Percentiles rank a stretch among this genome's conserved stretches.
Evolutionary conservation across 1,140 invertebrate genomes (phyloP).

Genomic region (Ylistrum balloti): DNA sequence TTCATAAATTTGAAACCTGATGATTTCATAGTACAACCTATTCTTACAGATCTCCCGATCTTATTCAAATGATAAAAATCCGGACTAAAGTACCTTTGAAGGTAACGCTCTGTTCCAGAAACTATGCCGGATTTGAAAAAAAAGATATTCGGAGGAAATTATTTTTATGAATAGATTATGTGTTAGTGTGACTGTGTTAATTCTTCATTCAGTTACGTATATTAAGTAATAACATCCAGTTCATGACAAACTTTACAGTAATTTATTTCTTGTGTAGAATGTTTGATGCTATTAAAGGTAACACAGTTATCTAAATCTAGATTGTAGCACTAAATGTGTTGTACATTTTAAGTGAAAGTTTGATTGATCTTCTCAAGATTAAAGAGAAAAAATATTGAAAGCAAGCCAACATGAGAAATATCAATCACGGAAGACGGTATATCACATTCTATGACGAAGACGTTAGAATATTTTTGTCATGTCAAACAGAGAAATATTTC

Average conservation of each 20-base stretch:
- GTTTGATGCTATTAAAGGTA: not conserved
- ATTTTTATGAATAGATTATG: too few species aligned
- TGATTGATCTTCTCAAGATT: conserved; percentile 5
- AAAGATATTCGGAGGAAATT: too few species aligned
- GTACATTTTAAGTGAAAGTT: not conserved
- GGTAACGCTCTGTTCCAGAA: too few species aligned
- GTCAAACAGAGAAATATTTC: not conserved
- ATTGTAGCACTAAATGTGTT: not conserved
- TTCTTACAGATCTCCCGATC: too few species aligned
- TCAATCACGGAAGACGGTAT: not conserved
- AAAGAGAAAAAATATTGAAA: not conserved
- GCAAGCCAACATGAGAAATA: not conserved
- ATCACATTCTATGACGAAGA: not conserved
- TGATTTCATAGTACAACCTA: too few species aligned
- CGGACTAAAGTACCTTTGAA: too few species aligned
- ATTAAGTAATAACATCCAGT: too few species aligned
- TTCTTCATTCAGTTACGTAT: too few species aligned
- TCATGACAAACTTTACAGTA: not conserved
- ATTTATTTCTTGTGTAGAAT: not conserved
- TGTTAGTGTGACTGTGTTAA: too few species aligned
- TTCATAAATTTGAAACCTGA: too few species aligned
- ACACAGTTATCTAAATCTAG: not conserved
- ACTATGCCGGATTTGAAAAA: too few species aligned
- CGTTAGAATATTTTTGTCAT: not conserved
- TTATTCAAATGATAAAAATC: too few species aligned